Conservation (phyloP, 1,140 invertebrate genomes). For the Hesperophylax magnus region DNA sequence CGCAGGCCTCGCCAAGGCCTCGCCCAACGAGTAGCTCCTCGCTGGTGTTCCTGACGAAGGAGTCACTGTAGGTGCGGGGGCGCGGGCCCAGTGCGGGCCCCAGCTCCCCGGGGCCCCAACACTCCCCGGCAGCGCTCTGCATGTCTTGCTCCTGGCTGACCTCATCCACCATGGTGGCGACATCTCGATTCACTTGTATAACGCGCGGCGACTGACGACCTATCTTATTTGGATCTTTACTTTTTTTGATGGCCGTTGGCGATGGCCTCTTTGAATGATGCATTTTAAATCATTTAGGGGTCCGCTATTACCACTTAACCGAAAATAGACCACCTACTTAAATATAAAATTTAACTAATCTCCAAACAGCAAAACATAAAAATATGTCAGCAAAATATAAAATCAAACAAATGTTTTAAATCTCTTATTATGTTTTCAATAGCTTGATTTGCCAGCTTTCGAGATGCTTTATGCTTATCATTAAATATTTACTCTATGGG, state of each 20-base stretch:
- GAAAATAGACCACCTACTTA: too few relatives aligned
- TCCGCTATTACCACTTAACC: too few relatives aligned
- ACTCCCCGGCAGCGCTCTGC: slow-evolving; percentile 47
- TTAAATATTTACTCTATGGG: too few relatives aligned
- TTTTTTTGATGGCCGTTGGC: slow-evolving; percentile 45
- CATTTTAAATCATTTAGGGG: slow-evolving; percentile 3
- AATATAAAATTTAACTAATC: too few relatives aligned
- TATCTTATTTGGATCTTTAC: slow-evolving; percentile 59
- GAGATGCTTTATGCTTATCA: too few relatives aligned
- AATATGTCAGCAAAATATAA: too few relatives aligned
- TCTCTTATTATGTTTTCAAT: too few relatives aligned
- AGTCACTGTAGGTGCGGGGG: slow-evolving; percentile 68
- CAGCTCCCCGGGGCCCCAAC: slow-evolving; percentile 59
- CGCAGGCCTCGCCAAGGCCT: too few relatives aligned
- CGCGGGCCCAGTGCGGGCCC: slow-evolving; percentile 59
- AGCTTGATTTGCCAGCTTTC: too few relatives aligned
- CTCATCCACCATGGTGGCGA: slow-evolving; percentile 68
- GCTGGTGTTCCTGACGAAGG: slow-evolving; percentile 69
- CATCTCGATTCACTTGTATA: slow-evolving; percentile 69
- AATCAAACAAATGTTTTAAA: too few relatives aligned
- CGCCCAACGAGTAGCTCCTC: slow-evolving; percentile 67
- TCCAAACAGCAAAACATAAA: too few relatives aligned
- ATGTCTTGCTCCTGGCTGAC: slow-evolving; percentile 44
- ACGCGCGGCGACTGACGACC: slow-evolving; percentile 66
- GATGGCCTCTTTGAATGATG: slow-evolving; percentile 52